A percentile compares a stretch with the other conserved stretches of the same genome.
Evolutionary conservation across 2,797 vertebrate species (phyloP).

Genomic region (Discoglossus pictus): DNA sequence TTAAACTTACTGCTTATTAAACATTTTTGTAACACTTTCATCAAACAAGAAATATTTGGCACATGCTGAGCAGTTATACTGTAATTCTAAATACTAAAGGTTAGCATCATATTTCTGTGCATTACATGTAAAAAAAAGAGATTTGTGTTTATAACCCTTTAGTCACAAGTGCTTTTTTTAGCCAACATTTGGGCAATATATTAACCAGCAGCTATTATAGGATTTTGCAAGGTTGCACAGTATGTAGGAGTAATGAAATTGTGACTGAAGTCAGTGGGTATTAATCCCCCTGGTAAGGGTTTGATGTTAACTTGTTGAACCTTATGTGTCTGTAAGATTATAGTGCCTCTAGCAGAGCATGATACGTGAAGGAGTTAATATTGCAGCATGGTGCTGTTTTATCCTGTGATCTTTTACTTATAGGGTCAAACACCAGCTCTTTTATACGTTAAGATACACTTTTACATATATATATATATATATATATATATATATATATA

Average conservation of each 20-base stretch:
- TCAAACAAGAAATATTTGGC: too few relatives aligned
- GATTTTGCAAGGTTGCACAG: constrained; percentile 29
- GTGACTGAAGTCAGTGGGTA: not conserved
- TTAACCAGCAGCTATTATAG: constrained; percentile 30
- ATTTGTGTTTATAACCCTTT: too few relatives aligned
- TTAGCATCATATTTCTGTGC: too few relatives aligned
- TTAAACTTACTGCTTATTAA: too few relatives aligned
- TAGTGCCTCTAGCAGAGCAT: constrained; percentile 1
- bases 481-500: too few relatives aligned
- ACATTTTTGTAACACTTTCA: too few relatives aligned
- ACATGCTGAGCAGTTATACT: too few relatives aligned
- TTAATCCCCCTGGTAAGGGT: constrained; percentile 21
- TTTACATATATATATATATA: too few relatives aligned
- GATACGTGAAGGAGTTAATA: constrained; percentile 15
- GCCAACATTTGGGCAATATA: not conserved
- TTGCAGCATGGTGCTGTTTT: not conserved
- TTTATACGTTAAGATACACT: too few relatives aligned
- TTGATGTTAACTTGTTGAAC: constrained; percentile 34
- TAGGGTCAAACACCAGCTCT: not conserved
- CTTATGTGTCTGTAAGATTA: not conserved
- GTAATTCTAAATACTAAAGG: too few relatives aligned
- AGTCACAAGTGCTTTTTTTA: too few relatives aligned
- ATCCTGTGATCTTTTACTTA: not conserved
- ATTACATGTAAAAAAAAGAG: too few relatives aligned
- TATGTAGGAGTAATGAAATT: constrained; percentile 29